A percentile compares a stretch with the other conserved stretches of the same genome.
Conservation (phyloP, 2,113 vertebrate species). For the Ceyx melanurus region DNA sequence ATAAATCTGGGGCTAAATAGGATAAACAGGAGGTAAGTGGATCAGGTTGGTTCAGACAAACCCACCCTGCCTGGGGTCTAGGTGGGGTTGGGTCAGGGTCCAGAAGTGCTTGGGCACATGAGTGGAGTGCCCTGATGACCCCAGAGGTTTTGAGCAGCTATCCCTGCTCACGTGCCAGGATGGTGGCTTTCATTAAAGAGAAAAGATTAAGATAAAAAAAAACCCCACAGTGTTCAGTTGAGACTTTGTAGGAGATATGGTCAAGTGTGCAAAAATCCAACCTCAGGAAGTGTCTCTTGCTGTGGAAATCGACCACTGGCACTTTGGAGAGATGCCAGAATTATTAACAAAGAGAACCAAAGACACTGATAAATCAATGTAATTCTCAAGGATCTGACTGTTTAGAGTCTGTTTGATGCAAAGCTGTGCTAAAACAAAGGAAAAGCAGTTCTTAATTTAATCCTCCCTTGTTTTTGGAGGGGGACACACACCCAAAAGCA, state of each 20-base stretch:
- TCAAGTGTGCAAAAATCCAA: too few species aligned
- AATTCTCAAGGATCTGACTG: neutral
- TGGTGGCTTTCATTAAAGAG: neutral
- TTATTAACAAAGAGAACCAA: neutral
- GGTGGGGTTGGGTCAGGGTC: neutral
- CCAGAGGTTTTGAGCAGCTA: neutral
- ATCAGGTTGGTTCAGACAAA: neutral
- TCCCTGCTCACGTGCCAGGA: fast-evolving
- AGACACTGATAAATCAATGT: neutral
- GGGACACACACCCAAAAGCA: neutral
- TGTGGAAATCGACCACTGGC: fast-evolving
- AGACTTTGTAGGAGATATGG: neutral
- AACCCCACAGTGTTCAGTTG: neutral
- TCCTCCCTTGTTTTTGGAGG: neutral
- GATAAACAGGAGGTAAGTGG: neutral
- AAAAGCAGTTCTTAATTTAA: neutral
- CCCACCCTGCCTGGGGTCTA: neutral
- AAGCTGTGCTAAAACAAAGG: neutral
- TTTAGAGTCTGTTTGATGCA: neutral
- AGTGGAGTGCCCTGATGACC: neutral
- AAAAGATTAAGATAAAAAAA: too few species aligned
- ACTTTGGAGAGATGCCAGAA: neutral
- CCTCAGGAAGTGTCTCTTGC: neutral
- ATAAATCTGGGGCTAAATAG: neutral
- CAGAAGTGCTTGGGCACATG: neutral